These are phyloP conservation scores for Rhingia campestris DNA, from an alignment of 2,888 invertebrate genomes.

Conservation along the genomic window DNA sequence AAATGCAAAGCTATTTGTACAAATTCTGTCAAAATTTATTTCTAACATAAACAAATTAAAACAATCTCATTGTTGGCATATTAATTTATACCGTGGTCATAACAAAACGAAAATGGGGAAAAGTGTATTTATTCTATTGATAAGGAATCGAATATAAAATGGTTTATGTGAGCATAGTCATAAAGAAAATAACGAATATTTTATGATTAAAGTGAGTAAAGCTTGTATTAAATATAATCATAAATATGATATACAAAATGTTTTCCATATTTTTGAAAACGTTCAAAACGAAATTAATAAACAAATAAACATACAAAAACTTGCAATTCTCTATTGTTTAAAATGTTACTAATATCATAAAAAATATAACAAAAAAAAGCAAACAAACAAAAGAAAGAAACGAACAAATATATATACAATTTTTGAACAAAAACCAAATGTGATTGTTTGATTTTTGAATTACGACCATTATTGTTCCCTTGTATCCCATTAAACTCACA, in stretches of 20 bases:
- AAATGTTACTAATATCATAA: slow-evolving; percentile 42
- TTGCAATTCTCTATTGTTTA: slow-evolving; percentile 34
- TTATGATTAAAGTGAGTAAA: slow-evolving; percentile 26
- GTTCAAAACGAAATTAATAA: slow-evolving; percentile 10
- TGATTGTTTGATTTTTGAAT: slow-evolving; percentile 55
- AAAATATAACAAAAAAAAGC: slow-evolving; percentile 58
- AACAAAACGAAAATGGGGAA: slow-evolving; percentile 43
- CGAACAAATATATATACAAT: slow-evolving; percentile 65
- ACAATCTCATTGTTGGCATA: slow-evolving; percentile 29
- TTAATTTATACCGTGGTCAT: slow-evolving; percentile 24
- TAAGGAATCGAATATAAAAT: slow-evolving; percentile 55
- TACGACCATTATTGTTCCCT: slow-evolving; percentile 33
- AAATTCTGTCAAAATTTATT: slow-evolving; percentile 55
- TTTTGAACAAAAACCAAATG: slow-evolving; percentile 71
- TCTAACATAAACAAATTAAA: slow-evolving; percentile 41
- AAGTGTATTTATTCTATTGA: slow-evolving; percentile 27
- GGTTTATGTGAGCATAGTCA: slow-evolving; percentile 31
- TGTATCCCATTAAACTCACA: slow-evolving; percentile 33
- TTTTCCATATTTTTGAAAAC: slow-evolving; percentile 49
- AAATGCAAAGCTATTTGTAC: slow-evolving; percentile 54
- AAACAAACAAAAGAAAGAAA: slow-evolving; percentile 49
- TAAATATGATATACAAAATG: slow-evolving; percentile 27
- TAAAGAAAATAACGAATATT: slow-evolving; percentile 36
- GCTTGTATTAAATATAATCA: slow-evolving; percentile 37
- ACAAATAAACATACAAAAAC: slow-evolving; percentile 35